Evolutionary conservation across 2,888 invertebrate genomes (phyloP), one percentile per base, ranked within the genome.

Genomic region (Toxonevra muliebris): DNA sequence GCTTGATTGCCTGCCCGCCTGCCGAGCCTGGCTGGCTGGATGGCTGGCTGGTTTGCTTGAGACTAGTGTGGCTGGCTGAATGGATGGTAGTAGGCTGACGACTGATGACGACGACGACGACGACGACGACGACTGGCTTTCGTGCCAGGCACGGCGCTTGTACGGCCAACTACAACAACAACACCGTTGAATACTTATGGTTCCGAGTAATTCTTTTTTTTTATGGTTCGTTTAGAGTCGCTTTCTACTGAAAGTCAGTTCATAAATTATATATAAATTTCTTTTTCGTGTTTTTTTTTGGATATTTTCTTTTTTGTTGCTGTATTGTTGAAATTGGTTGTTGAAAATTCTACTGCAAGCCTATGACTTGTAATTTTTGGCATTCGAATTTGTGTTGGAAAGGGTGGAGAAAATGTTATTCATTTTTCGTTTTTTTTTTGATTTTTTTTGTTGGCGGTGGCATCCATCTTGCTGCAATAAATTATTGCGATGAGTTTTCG

Each of bases 71-170:
- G 45, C 50, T 55, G 63, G 43, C 63, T 43, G 19, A 17, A 54
- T 54, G 30, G 19, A 20, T 50, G 50, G 41, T 50, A 40, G 40
- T 61, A 50, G 54, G 19, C 64, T 58, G 53, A 57, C 62, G 43
- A 57, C 53, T 55, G 54, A n/a, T 43, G 52, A 15, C 43, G 55
- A 48, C 48, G 64, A 63, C 55, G 52, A 15, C 43, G 55, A 48
- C 48, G 64, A 63, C 55, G 12, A 48, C 13, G 64, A 17, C 50
- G 65, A 68, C 54, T 70, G 65, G 71, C 57, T 71, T 71, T 79
- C 75, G 80, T 80, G 77, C 78, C 78, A 73, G 80, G 77, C 77
- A 80, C 79, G 77, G 30, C 75, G 62, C 64, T 54, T 42, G 69
- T 67, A 71, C 73, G 74, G 67, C 70, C 70, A 66, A 63, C 70